These are phyloP conservation scores for Phaethornis superciliosus DNA, from an alignment of 2,113 vertebrate species.

Conservation along the genomic window DNA sequence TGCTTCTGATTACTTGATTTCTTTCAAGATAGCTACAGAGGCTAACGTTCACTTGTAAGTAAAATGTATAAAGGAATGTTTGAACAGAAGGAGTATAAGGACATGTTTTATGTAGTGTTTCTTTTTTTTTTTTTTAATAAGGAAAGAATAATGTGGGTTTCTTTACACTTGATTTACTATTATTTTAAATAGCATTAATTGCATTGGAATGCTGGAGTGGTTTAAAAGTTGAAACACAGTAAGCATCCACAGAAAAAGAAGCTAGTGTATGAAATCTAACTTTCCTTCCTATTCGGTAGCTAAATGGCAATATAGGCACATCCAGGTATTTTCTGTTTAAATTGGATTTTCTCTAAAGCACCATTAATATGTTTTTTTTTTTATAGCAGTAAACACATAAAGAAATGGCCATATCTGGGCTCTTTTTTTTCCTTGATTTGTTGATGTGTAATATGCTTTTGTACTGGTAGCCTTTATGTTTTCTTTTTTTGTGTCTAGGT, in stretches of 20 bases:
- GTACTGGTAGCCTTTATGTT: not conserved
- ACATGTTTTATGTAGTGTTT: not conserved
- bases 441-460: not conserved
- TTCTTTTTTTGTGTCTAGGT: not conserved
- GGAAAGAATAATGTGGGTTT: not conserved
- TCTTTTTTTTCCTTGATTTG: not conserved
- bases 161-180: not conserved
- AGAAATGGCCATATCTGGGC: not conserved
- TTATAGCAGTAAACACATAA: not conserved
- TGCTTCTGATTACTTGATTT: slow-evolving; percentile 51
- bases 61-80: not conserved
- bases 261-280: not conserved
- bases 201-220: not conserved
- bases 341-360: not conserved
- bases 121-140: not conserved
- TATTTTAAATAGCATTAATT: not conserved
- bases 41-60: not conserved
- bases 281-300: not conserved
- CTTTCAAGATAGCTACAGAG: slow-evolving; percentile 53
- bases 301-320: not conserved
- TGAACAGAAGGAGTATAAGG: not conserved
- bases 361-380: not conserved
- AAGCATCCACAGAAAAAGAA: not conserved
- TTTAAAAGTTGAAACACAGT: not conserved
- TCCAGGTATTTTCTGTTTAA: not conserved